Conservation (phyloP, 2,113 vertebrate genomes). For the Mesitornis unicolor region DNA sequence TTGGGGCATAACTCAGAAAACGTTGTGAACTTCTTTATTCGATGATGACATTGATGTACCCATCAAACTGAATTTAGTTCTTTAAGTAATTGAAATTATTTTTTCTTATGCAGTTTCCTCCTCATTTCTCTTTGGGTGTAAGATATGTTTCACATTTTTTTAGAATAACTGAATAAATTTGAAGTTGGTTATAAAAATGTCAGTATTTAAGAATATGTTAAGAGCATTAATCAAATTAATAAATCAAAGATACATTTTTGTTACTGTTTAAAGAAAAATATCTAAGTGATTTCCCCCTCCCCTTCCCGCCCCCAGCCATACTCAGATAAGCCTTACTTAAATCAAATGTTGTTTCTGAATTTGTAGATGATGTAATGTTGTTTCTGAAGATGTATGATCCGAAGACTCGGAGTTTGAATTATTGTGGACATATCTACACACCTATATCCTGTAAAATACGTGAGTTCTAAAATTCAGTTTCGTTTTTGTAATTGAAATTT, state of each 20-base stretch:
- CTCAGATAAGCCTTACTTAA: not conserved
- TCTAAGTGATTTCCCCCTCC: not conserved
- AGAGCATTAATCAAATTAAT: not conserved
- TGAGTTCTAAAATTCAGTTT: slow-evolving; percentile 66
- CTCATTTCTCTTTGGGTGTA: not conserved
- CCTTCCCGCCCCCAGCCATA: not conserved
- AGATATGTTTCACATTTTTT: not conserved
- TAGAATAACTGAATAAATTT: not conserved
- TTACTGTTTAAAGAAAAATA: not conserved
- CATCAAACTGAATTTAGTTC: not conserved
- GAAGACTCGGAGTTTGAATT: slow-evolving; percentile 99
- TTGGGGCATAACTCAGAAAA: not conserved
- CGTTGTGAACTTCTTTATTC: not conserved
- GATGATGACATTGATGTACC: accelerated
- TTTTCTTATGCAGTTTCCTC: not conserved
- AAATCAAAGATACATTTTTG: not conserved
- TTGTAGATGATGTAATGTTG: slow-evolving; percentile 96
- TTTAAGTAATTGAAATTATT: not conserved
- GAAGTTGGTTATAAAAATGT: not conserved
- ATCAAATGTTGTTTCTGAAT: not conserved
- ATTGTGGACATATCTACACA: slow-evolving; percentile 99
- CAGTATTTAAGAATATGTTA: not conserved
- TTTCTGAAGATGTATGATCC: slow-evolving; percentile 99
- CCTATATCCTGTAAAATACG: slow-evolving; percentile 99
- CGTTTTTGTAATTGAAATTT: not conserved